phyloP scores from a whole-genome alignment of 2,888 invertebrate species.

The Venustoraphidia nigricollis region DNA sequence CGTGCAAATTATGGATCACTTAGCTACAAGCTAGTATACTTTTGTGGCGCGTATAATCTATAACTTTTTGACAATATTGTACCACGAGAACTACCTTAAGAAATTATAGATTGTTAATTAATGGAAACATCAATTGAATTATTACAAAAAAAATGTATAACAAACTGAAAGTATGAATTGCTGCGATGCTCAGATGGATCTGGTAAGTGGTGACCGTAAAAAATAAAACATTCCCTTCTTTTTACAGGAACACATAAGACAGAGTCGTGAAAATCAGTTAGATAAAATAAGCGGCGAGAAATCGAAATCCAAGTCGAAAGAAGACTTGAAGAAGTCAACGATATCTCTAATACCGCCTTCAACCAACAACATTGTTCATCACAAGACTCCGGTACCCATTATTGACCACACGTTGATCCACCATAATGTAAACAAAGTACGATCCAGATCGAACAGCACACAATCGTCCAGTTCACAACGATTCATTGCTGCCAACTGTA shows the following conservation, averaged over 20 bases:
- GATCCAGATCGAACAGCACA: constrained; percentile 16
- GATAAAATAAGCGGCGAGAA: constrained; percentile 35
- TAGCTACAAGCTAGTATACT: no score
- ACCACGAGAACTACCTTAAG: no score
- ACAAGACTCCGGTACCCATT: constrained; percentile 7
- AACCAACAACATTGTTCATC: neutral
- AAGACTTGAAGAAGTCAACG: constrained; percentile 11
- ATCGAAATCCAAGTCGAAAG: neutral
- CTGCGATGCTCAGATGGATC: no score
- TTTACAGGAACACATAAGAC: constrained; percentile 53
- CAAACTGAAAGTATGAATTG: no score
- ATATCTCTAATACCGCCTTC: constrained; percentile 15
- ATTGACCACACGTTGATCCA: constrained; percentile 6
- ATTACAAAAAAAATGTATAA: no score
- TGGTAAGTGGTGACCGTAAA: neutral
- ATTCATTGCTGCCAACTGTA: constrained; percentile 11
- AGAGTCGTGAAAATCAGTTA: constrained; percentile 64
- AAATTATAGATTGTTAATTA: no score
- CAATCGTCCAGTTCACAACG: constrained; percentile 19
- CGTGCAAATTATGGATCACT: no score
- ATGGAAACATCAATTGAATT: no score
- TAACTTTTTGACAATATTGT: no score
- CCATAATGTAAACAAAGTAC: neutral
- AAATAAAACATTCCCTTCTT: constrained; percentile 6
- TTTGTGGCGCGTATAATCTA: no score